A percentile compares a stretch with the other conserved stretches of the same genome.
phyloP scores from a whole-genome alignment of 2,113 vertebrate species.

The Lagenorhynchus albirostris region DNA sequence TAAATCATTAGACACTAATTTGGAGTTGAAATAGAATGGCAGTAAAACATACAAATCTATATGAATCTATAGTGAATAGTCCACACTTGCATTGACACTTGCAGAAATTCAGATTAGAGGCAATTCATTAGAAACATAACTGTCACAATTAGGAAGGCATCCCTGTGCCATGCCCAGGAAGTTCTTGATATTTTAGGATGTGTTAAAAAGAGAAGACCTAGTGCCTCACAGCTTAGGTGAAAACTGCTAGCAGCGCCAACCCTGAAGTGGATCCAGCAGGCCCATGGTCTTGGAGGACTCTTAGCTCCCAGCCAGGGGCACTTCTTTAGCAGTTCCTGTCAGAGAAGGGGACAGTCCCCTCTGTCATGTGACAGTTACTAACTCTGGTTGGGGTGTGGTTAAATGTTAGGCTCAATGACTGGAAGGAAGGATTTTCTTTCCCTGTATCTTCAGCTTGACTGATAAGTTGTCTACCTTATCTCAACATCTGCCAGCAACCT shows the following conservation, averaged over 20 bases:
- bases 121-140: not conserved
- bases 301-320: not conserved
- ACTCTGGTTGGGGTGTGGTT: not conserved
- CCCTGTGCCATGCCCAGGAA: not conserved
- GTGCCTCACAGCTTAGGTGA: not conserved
- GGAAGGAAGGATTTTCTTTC: not conserved
- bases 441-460: not conserved
- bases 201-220: not conserved
- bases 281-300: not conserved
- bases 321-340: not conserved
- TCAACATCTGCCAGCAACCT: not conserved
- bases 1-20: not conserved
- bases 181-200: not conserved
- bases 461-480: not conserved
- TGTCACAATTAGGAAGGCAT: not conserved
- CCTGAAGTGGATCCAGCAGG: not conserved
- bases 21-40: not conserved
- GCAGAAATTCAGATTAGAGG: not conserved
- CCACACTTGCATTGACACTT: not conserved
- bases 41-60: not conserved
- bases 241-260: not conserved
- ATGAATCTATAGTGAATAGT: not conserved
- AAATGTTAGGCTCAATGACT: not conserved
- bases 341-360: not conserved
- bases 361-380: not conserved